Evolutionary conservation across 2,113 vertebrate species (phyloP), one percentile per base, ranked within the genome.

Genomic region (Bos indicus): DNA sequence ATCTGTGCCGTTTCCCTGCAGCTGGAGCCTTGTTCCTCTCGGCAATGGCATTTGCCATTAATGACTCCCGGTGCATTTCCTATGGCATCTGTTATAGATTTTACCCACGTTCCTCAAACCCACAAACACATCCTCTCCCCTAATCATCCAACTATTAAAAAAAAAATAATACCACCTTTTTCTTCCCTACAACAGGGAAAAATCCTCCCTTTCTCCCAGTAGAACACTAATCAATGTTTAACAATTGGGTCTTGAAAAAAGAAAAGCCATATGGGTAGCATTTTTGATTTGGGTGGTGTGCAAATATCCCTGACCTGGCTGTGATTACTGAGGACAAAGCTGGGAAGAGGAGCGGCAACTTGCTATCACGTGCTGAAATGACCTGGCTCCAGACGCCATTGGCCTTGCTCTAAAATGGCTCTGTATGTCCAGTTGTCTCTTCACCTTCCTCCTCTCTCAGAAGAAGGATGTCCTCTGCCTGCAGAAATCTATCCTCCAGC

Each of bases 291-390:
- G 13, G 3, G 2, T 3, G 23, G 33, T 5, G 3, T n/a, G 23
- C 5, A 74, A 48, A 14, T 2, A 17, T 14, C 19, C 17, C 43
- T 40, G 17, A 48, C 1, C 5, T 12, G 85, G n/a, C 12, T 36
- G 2, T 1, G 1, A 46, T 25, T n/a, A 3, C 14, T 12, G n/a
- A n/a, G 87, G 11, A 9, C n/a, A 19, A 77, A 77, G 67, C 15
- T n/a, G 12, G 28, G 80, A 48, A 25, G 48, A 56, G 46, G 3
- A 0, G 7, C 0, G 6, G 3, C 11, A 10, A 2, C 5, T 30
- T 4, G 25, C 5, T 36, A 57, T 19, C 25, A 1, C 1, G 14
- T 19, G 57, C 51, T 11, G 4, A 43, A 46, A 19, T 12, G 6
- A 57, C 26, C 9, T 3, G 4, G 36, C 6, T 56, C 12, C 25